phyloP scores from a whole-genome alignment of 2,113 vertebrate species.

The Sylvietta virens region DNA sequence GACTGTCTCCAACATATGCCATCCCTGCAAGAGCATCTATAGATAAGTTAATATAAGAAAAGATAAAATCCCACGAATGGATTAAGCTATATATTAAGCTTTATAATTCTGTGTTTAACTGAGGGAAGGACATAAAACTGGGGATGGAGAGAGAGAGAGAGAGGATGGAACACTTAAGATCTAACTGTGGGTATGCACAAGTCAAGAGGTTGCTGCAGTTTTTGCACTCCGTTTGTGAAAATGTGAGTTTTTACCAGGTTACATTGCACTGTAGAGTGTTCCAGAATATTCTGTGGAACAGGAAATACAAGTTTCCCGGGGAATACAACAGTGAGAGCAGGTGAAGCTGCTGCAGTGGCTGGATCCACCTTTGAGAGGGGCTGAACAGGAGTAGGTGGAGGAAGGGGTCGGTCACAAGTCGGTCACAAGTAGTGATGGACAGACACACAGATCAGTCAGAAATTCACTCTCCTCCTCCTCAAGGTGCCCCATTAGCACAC shows the following conservation, averaged over 20 bases:
- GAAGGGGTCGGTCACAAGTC: fast-evolving
- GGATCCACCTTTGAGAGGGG: background rate
- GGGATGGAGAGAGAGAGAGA: background rate
- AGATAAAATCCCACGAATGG: slow-evolving; percentile 13
- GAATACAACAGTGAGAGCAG: background rate
- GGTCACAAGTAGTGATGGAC: background rate
- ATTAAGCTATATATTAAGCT: slow-evolving; percentile 36
- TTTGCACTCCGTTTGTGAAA: background rate
- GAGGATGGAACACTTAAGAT: background rate
- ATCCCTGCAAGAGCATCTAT: slow-evolving; percentile 1
- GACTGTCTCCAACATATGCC: slow-evolving; percentile 14
- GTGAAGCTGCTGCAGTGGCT: background rate
- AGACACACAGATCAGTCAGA: background rate
- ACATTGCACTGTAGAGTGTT: background rate
- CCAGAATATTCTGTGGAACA: background rate
- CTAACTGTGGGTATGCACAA: background rate
- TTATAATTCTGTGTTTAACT: slow-evolving; percentile 5
- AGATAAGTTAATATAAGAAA: slow-evolving; percentile 51
- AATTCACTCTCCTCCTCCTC: background rate
- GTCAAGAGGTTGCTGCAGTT: background rate
- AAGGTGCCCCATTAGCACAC: background rate
- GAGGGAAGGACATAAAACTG: slow-evolving; percentile 5
- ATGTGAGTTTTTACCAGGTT: background rate
- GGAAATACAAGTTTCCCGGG: background rate
- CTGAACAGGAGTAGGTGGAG: background rate